Evolutionary conservation across 2,113 vertebrate genomes (phyloP).

Genomic region (Dissostichus mawsoni): DNA sequence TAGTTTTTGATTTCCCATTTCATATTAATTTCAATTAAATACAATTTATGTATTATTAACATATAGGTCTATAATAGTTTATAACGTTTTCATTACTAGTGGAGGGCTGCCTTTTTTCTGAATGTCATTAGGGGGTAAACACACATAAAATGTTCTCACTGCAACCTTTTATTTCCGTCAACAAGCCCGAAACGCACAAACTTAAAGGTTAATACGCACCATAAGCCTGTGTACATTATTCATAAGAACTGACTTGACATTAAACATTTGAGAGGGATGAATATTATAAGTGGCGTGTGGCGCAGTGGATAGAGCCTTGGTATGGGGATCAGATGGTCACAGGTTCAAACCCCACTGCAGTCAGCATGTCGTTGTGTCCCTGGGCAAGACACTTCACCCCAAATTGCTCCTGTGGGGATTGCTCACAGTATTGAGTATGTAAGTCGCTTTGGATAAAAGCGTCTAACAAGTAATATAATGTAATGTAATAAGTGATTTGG

Average conservation of each 20-base stretch:
- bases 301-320: no score
- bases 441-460: no score
- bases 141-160: background rate
- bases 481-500: constrained; percentile 4
- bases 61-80: background rate
- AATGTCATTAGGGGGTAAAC: background rate
- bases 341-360: no score
- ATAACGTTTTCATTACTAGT: background rate
- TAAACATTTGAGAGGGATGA: constrained; percentile 34
- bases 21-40: background rate
- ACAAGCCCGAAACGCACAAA: background rate
- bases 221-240: background rate
- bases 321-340: no score
- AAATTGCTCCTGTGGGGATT: no score
- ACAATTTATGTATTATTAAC: background rate
- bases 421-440: no score
- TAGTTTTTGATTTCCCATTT: background rate
- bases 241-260: constrained; percentile 20
- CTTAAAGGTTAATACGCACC: constrained; percentile 8
- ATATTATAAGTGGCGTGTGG: constrained; percentile 19
- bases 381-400: no score
- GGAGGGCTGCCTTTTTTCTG: background rate
- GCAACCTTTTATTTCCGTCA: background rate
- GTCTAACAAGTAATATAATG: no score
- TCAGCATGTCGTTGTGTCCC: no score